phyloP scores from a whole-genome alignment of 2,797 vertebrate genomes.

The Fratercula arctica region DNA sequence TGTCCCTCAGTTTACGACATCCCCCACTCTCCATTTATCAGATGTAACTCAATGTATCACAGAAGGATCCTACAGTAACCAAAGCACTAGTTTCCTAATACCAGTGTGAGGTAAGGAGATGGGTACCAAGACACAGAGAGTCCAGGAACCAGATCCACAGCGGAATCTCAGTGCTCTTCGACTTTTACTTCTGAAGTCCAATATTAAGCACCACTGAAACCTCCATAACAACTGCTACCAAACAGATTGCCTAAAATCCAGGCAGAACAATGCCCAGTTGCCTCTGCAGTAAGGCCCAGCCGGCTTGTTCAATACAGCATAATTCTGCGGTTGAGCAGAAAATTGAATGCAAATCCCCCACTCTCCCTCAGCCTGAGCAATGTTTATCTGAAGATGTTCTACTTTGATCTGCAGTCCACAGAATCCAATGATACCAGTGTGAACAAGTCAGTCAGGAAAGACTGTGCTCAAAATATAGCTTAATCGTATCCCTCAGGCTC shows the following conservation, averaged over 20 bases:
- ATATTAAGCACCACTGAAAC: neutral
- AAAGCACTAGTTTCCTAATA: neutral
- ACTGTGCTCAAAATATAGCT: neutral
- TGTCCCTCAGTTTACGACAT: neutral
- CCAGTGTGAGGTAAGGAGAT: neutral
- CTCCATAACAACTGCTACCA: neutral
- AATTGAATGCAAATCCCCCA: neutral
- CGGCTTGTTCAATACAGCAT: accelerated
- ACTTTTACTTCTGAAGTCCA: neutral
- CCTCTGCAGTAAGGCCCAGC: neutral
- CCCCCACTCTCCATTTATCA: neutral
- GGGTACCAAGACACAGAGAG: neutral
- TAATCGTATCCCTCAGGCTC: neutral
- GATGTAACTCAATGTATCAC: neutral
- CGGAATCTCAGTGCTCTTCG: neutral
- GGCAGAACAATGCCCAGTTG: neutral
- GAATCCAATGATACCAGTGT: neutral
- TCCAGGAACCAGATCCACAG: neutral
- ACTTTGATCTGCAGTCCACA: neutral
- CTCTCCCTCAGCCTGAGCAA: neutral
- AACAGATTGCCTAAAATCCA: neutral
- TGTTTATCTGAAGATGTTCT: neutral
- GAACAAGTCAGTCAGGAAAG: neutral
- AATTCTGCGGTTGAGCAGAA: neutral
- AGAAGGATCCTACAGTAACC: neutral